These are phyloP conservation scores for Acropternis orthonyx DNA, from an alignment of 2,797 vertebrate species.

Conservation along the genomic window DNA sequence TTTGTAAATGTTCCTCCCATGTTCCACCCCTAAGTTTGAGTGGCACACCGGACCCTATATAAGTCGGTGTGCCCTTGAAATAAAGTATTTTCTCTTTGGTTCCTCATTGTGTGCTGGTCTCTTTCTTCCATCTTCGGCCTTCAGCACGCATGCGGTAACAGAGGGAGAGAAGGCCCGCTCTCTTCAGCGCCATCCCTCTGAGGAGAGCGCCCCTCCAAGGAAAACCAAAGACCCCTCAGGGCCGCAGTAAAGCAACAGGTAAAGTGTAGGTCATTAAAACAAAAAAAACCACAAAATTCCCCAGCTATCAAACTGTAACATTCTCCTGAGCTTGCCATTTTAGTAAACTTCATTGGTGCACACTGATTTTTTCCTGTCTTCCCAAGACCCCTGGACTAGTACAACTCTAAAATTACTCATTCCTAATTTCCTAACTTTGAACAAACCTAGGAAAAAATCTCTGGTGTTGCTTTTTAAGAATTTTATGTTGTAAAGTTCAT, in stretches of 20 bases:
- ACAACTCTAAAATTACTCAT: background rate
- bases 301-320: background rate
- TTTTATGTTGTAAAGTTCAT: background rate
- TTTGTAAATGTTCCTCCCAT: too few relatives aligned
- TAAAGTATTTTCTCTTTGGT: too few relatives aligned
- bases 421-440: background rate
- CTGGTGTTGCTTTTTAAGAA: background rate
- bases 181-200: too few relatives aligned
- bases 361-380: background rate
- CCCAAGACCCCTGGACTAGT: background rate
- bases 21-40: too few relatives aligned
- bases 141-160: too few relatives aligned
- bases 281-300: background rate
- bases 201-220: too few relatives aligned
- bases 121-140: too few relatives aligned
- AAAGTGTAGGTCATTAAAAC: background rate
- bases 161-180: too few relatives aligned
- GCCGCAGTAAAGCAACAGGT: background rate
- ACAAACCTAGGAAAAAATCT: background rate
- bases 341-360: background rate
- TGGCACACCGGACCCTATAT: too few relatives aligned
- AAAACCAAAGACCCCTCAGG: too few relatives aligned
- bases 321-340: background rate
- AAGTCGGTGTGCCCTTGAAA: too few relatives aligned
- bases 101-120: too few relatives aligned